Evolutionary conservation across 2,888 invertebrate species (phyloP), one percentile per base, ranked within the genome.

Genomic region (Nyleta sp.): DNA sequence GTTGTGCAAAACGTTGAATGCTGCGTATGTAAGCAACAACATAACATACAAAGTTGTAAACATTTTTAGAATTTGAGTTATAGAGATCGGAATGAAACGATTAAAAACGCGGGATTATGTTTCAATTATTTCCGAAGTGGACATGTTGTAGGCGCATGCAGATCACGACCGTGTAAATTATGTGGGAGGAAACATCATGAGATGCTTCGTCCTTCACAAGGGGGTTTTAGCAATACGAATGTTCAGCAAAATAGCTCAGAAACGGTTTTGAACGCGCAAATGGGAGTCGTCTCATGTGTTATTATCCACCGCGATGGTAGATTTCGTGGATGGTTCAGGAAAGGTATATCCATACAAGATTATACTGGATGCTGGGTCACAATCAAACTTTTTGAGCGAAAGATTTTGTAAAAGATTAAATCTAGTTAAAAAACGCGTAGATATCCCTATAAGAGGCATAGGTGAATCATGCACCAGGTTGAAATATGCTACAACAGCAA

Each of bases 351-450:
- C 53, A 33, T 17, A 76, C 24, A 73, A 67, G 42, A 38, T 78
- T 33, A 67, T 81, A 44, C 44, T 80, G 2, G 76, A 78, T 55
- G 78, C 72, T 17, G 75, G 64, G 2, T 75, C 78, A 13, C 75
- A 78, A 20, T 78, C 75, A n/a, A 53, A 80, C 40, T 80, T 78
- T 35, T 40, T 74, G 8, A 79, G 62, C n/a, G 52, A 55, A 13
- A 22, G 57, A n/a, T 67, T 62, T n/a, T 74, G 73, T 38, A 59
- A 35, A 8, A 76, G 33, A 33, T 15, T 79, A n/a, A 67, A 64
- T 2, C 18, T 74, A 7, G 62, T 22, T 22, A 55, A 48, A 13
- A 46, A 53, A 35, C 11, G 17, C 13, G 53, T 64, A 11, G 31
- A 40, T 0, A 59, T 78, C 28, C 35, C 65, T 0, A 24, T 80